Conservation (phyloP, 2,888 invertebrate species). For the Seira ritae region DNA sequence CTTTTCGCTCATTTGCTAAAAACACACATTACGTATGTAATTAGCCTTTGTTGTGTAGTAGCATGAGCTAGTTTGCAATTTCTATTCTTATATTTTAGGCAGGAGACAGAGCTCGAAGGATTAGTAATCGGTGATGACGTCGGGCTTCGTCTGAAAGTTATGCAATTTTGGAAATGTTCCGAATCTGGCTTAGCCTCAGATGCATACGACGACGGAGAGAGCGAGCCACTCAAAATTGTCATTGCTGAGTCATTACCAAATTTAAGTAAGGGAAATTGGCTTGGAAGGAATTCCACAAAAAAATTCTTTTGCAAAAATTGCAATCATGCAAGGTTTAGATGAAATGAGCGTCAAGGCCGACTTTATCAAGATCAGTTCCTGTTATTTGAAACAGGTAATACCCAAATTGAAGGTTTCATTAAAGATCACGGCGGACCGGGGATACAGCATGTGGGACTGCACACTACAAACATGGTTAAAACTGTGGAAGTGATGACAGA, state of each 20-base stretch:
- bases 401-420: slow-evolving; percentile 77
- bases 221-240: slow-evolving; percentile 75
- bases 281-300: neutral
- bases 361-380: too few relatives aligned
- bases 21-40: neutral
- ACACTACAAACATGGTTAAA: slow-evolving; percentile 75
- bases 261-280: slow-evolving; percentile 69
- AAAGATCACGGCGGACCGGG: slow-evolving; percentile 76
- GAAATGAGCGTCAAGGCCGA: too few relatives aligned
- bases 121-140: slow-evolving; percentile 76
- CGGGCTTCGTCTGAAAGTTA: slow-evolving; percentile 76
- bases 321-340: slow-evolving; percentile 1
- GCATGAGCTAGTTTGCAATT: neutral
- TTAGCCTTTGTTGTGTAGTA: neutral
- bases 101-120: slow-evolving; percentile 75
- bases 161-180: slow-evolving; percentile 77
- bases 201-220: slow-evolving; percentile 42
- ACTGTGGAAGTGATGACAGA: slow-evolving; percentile 74
- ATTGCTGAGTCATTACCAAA: slow-evolving; percentile 76
- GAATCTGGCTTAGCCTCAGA: slow-evolving; percentile 74
- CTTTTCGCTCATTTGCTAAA: neutral
- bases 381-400: slow-evolving; percentile 74
- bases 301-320: neutral
- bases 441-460: slow-evolving; percentile 77
- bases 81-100: slow-evolving; percentile 71